These are phyloP conservation scores for Drosophila ochracea DNA, from an alignment of 2,888 invertebrate genomes.

Conservation along the genomic window DNA sequence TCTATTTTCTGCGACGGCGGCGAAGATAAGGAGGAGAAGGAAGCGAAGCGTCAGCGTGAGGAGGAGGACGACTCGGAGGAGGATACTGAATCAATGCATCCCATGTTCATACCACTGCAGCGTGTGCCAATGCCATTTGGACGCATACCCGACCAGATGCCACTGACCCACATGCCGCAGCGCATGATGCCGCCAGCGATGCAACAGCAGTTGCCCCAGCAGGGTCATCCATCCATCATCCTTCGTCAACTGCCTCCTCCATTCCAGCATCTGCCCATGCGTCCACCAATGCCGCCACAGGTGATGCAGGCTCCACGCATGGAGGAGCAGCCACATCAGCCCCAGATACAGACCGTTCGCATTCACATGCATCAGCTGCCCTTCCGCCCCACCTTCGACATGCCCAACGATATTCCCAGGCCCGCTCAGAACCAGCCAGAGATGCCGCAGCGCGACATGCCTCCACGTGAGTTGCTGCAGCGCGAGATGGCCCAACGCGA, in stretches of 20 bases:
- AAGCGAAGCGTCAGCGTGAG: conserved; percentile 74
- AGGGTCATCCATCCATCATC: neutral
- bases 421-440: conserved; percentile 78
- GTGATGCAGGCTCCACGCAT: conserved; percentile 86
- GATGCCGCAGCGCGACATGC: conserved; percentile 53
- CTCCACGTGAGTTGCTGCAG: conserved; percentile 37
- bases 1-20: conserved; percentile 95
- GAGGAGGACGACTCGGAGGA: conserved; percentile 83
- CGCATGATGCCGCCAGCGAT: conserved; percentile 82
- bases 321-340: conserved; percentile 81
- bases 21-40: conserved; percentile 77
- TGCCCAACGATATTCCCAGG: conserved; percentile 83
- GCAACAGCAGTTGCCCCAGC: neutral
- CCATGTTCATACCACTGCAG: conserved; percentile 85
- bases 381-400: conserved; percentile 84
- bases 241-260: conserved; percentile 52
- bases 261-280: conserved; percentile 85
- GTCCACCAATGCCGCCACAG: conserved; percentile 84
- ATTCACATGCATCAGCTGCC: conserved; percentile 86
- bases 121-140: conserved; percentile 86
- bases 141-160: conserved; percentile 86
- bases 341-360: conserved; percentile 83
- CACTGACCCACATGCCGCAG: conserved; percentile 86
- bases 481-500: conserved; percentile 33
- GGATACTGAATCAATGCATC: conserved; percentile 84